These are phyloP conservation scores for Spinibarbus caldwelli DNA, from an alignment of 2,797 vertebrate genomes.

Conservation along the genomic window DNA sequence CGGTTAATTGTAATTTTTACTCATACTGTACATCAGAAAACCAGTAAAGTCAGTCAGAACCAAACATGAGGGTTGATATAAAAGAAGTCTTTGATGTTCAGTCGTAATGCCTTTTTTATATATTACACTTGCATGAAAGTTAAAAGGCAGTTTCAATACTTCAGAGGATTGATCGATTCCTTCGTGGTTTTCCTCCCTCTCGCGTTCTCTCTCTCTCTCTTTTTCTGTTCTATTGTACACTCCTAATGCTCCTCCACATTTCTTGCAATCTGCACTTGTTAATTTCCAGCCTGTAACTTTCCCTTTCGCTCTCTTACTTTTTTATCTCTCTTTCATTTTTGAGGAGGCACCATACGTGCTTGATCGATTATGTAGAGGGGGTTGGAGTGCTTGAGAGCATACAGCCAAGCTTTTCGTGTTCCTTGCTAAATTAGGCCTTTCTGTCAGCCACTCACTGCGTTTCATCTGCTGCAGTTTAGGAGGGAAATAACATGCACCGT, in stretches of 20 bases:
- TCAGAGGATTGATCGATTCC: conserved; percentile 58
- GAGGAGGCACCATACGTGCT: conserved; percentile 54
- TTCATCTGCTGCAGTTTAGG: conserved; percentile 68
- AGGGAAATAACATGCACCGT: conserved; percentile 51
- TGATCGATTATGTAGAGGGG: conserved; percentile 69
- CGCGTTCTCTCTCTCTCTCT: conserved; percentile 25
- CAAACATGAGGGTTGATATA: not conserved
- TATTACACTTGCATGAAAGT: conserved; percentile 64
- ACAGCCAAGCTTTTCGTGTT: conserved; percentile 59
- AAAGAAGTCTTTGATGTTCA: conserved; percentile 45
- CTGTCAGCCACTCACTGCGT: conserved; percentile 64
- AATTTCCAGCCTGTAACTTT: conserved; percentile 60
- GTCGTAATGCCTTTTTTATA: conserved; percentile 32
- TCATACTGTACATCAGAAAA: not conserved
- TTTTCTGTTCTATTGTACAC: conserved; percentile 39
- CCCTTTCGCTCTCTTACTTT: conserved; percentile 13
- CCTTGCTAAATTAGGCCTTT: conserved; percentile 70
- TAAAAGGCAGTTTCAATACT: conserved; percentile 65
- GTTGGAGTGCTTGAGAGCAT: conserved; percentile 48
- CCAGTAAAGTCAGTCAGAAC: not conserved
- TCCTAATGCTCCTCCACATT: conserved; percentile 53
- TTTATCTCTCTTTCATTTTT: conserved; percentile 42
- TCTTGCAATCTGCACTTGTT: conserved; percentile 56
- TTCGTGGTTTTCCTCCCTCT: conserved; percentile 59
- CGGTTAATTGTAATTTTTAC: not conserved